These are phyloP conservation scores for Diadema setosum DNA, from an alignment of 35 echinoderm and acorn worm species.

Conservation along the genomic window DNA sequence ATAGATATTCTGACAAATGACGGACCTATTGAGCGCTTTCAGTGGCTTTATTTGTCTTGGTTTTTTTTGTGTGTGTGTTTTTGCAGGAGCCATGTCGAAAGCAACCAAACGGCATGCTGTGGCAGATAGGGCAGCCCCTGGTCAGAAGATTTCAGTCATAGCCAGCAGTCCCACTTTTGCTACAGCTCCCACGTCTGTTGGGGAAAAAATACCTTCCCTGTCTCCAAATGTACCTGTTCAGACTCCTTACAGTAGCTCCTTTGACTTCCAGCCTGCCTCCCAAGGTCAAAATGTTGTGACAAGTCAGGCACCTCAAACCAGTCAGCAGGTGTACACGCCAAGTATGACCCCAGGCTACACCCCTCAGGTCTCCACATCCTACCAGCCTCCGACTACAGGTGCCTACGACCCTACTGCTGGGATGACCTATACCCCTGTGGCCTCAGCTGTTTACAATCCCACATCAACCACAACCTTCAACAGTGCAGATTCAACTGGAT, in stretches of 20 bases:
- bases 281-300: neutral
- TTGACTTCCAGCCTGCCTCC: neutral
- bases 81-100: too few relatives aligned
- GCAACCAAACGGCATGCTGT: neutral
- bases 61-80: too few relatives aligned
- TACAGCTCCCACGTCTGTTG: neutral
- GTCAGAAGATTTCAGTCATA: constrained; percentile 7
- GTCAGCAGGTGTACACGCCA: neutral
- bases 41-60: too few relatives aligned
- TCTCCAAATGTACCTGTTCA: neutral
- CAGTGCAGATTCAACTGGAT: neutral
- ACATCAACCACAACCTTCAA: neutral
- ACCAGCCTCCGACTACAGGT: neutral
- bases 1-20: too few relatives aligned
- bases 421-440: neutral
- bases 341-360: neutral
- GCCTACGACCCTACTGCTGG: neutral
- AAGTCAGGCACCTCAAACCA: neutral
- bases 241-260: neutral
- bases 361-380: neutral
- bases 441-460: neutral
- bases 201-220: neutral
- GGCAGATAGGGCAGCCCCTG: neutral
- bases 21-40: too few relatives aligned
- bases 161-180: neutral